Percentiles rank a stretch among this genome's conserved stretches.
Conservation (phyloP, 2,113 vertebrate species). For the Ophthalmolycus amberensis region DNA sequence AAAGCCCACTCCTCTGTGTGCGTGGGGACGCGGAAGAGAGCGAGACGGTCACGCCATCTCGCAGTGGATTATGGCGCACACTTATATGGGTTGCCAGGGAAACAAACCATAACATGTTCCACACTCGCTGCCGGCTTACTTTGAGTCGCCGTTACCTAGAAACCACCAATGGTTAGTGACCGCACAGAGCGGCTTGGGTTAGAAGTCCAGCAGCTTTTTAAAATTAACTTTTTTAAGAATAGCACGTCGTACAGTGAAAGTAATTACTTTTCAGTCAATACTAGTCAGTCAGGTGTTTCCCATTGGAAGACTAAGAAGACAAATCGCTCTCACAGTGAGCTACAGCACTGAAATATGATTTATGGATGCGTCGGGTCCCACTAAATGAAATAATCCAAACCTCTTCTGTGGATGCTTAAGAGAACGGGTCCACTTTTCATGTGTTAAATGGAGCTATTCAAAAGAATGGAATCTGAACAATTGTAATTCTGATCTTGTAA, state of each 20-base stretch:
- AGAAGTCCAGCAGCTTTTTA: constrained; percentile 21
- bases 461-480: constrained; percentile 18
- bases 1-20: not conserved
- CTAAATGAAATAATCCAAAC: constrained; percentile 41
- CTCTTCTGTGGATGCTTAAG: constrained; percentile 14
- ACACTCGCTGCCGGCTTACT: constrained; percentile 8
- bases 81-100: constrained; percentile 53
- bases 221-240: constrained; percentile 9
- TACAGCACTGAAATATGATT: constrained; percentile 44
- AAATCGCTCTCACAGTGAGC: constrained; percentile 30
- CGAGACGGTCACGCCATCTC: not conserved
- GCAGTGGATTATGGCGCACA: not conserved
- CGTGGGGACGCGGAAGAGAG: not conserved
- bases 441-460: constrained; percentile 5
- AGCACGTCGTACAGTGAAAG: constrained; percentile 3
- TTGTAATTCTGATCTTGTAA: not conserved
- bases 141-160: constrained; percentile 21
- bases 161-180: not conserved
- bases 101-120: constrained; percentile 36
- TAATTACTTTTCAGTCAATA: constrained; percentile 27
- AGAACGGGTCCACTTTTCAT: constrained; percentile 7
- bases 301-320: constrained; percentile 20
- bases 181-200: not conserved
- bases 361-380: not conserved
- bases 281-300: constrained; percentile 42